Base-by-base conservation (phyloP, 2,113 vertebrate species). In the Colossoma macropomum region DNA sequence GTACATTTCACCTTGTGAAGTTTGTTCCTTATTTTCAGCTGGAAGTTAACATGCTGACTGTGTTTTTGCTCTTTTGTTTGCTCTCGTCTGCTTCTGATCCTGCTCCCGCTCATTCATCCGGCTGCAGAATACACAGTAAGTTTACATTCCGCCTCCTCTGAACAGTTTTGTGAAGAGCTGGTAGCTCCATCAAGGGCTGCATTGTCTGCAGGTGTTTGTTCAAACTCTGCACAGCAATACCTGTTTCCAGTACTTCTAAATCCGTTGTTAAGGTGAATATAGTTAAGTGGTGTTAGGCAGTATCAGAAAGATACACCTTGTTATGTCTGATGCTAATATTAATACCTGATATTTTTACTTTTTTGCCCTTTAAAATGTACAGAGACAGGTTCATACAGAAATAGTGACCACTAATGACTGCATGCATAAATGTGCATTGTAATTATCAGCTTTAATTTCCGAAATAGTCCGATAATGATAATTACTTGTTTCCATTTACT, bases 41-140 rank as follows among this genome's bases (percentile, higher is more conserved):
- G 54, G 17, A 41, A 56, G 45, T 19, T 17, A 38, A 38, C 3
- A 34, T 74, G n/a, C 13, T 82, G 32, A 81, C 54, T 30, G 6
- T 75, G 62, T 69, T 28, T 28, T 83, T 62, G 7, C 27, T 45
- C 38, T 41, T 1, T 69, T 10, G 34, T 62, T 34, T 60, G 19
- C 8, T 56, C 8, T n/a, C 16, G 8, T 56, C 50, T 25, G 15
- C 50, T 21, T 23, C 16, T 3, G 48, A n/a, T 68, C 52, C 71
- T 75, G 62, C 41, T 48, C 28, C 2, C 13, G 1, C 1, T n/a
- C 50, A 63, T 15, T 48, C 13, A 34, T 30, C 38, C 27, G 34
- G 15, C 81, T 30, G 27, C 74, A 83, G 81, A 83, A 62, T 83
- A 83, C 74, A 83, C 81, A 32, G 81, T 83, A 71, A 83, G 81